A percentile compares a stretch with the other conserved stretches of the same genome.
Evolutionary conservation across 1,140 invertebrate genomes (phyloP).

Genomic region (Doryteuthis pealeii): DNA sequence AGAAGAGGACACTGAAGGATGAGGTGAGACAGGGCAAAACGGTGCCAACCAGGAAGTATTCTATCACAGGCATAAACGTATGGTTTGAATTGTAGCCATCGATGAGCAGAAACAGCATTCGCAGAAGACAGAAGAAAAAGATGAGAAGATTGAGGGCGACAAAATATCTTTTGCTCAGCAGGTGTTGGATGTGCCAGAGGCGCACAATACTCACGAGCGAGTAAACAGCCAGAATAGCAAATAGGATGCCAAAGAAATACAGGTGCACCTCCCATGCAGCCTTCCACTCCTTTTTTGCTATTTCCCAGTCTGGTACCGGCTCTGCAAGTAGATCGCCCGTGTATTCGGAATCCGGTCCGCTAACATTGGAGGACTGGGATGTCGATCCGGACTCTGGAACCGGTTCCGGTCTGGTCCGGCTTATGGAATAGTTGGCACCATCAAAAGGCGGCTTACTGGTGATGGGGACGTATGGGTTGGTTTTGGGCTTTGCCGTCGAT

Average conservation of each 20-base stretch:
- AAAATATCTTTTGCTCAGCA: slow-evolving; percentile 71
- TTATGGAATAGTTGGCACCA: slow-evolving; percentile 10
- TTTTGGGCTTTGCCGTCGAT: no score
- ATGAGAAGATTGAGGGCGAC: slow-evolving; percentile 78
- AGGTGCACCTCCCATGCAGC: slow-evolving; percentile 88
- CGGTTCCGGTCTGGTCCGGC: background rate
- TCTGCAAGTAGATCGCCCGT: slow-evolving; percentile 19
- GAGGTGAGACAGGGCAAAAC: slow-evolving; percentile 75
- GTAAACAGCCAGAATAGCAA: slow-evolving; percentile 77
- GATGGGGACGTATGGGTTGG: no score
- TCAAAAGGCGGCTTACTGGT: no score
- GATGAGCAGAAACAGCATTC: slow-evolving; percentile 84
- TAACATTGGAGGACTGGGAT: background rate
- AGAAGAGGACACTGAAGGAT: slow-evolving; percentile 80
- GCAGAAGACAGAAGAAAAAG: slow-evolving; percentile 75
- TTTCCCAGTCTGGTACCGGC: slow-evolving; percentile 45
- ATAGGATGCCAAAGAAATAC: slow-evolving; percentile 79
- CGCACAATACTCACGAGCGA: slow-evolving; percentile 65
- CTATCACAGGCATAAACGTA: slow-evolving; percentile 76
- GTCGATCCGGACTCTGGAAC: slow-evolving; percentile 16
- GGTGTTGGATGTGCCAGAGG: slow-evolving; percentile 41
- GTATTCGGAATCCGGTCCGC: background rate
- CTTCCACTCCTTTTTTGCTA: slow-evolving; percentile 60
- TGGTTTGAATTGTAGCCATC: slow-evolving; percentile 84
- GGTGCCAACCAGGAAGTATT: slow-evolving; percentile 71